Evolutionary conservation across 2,113 vertebrate genomes (phyloP).

Genomic region (Mormyrus lacerda): DNA sequence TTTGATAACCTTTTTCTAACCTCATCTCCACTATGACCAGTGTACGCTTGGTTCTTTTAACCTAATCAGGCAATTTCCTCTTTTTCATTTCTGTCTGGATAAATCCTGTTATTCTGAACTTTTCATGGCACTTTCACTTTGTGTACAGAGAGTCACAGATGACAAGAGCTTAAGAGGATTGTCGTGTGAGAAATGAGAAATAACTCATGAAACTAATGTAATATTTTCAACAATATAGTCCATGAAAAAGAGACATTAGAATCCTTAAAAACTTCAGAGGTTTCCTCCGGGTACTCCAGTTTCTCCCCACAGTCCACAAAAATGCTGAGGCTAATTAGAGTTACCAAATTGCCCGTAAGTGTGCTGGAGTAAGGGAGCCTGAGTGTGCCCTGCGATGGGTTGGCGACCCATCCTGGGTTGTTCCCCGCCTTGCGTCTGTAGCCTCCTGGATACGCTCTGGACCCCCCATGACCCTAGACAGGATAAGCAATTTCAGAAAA

Average conservation of each 20-base stretch:
- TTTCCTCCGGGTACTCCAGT: no score
- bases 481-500: no score
- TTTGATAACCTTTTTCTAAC: constrained; percentile 46
- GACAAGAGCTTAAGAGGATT: background rate
- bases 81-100: constrained; percentile 46
- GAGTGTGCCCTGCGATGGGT: no score
- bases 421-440: no score
- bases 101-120: constrained; percentile 37
- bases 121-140: background rate
- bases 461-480: no score
- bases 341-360: background rate
- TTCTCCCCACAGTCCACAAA: no score
- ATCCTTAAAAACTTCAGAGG: background rate
- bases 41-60: constrained; percentile 29
- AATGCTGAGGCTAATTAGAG: no score
- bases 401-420: no score
- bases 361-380: background rate
- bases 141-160: background rate
- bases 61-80: constrained; percentile 45
- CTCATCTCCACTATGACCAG: constrained; percentile 22
- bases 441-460: no score
- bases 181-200: background rate
- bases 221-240: background rate
- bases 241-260: background rate
- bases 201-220: background rate